Evolutionary conservation across 92 coral and sea anemone genomes (phyloP).

Genomic region (Pocillopora meandrina): DNA sequence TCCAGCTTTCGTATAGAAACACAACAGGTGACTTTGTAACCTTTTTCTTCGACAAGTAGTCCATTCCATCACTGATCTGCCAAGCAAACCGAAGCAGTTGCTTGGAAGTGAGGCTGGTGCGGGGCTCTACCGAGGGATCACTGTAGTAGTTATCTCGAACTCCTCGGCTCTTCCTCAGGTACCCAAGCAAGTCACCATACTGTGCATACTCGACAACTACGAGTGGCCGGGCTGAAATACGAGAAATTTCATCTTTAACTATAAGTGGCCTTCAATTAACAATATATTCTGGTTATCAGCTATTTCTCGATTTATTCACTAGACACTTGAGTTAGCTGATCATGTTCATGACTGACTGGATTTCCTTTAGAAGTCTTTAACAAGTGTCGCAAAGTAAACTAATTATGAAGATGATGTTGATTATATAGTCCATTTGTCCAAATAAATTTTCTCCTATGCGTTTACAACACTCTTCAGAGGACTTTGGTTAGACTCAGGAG

Average conservation of each 20-base stretch:
- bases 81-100: constrained; percentile 61
- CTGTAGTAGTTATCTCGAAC: constrained; percentile 57
- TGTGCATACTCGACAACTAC: constrained; percentile 52
- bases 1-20: not conserved
- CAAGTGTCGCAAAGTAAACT: too few species aligned
- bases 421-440: too few species aligned
- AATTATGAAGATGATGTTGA: too few species aligned
- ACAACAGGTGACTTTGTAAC: not conserved
- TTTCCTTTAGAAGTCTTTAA: too few species aligned
- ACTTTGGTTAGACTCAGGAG: too few species aligned
- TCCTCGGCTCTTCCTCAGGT: constrained; percentile 67
- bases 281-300: too few species aligned
- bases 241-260: not conserved
- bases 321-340: too few species aligned
- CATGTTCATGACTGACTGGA: too few species aligned
- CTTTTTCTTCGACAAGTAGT: constrained; percentile 64
- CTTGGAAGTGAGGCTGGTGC: constrained; percentile 58
- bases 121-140: constrained; percentile 65
- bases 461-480: too few species aligned
- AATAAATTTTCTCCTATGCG: too few species aligned
- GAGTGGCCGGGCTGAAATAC: constrained; percentile 36
- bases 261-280: not conserved
- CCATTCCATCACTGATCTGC: constrained; percentile 73
- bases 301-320: too few species aligned
- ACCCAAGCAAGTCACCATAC: constrained; percentile 55